A percentile compares a stretch with the other conserved stretches of the same genome.
These are phyloP conservation scores for Synergus gifuensis DNA, from an alignment of 2,888 invertebrate species.

Conservation along the genomic window DNA sequence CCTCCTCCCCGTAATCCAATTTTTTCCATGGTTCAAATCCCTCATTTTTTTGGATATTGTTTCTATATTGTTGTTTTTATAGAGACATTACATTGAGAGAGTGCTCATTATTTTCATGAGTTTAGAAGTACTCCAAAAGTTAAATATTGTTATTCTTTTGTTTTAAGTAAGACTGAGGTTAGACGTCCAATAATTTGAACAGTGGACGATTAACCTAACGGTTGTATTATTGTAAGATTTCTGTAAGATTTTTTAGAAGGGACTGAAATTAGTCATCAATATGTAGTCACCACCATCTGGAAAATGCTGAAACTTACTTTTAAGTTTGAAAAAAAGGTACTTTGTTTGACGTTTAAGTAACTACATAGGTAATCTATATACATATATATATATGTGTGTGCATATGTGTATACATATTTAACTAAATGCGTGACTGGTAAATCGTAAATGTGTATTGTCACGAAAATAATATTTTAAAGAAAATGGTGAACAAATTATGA, in stretches of 20 bases:
- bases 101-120: not conserved
- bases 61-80: not conserved
- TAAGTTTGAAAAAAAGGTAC: too few species aligned
- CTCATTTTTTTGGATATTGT: not conserved
- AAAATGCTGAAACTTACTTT: not conserved
- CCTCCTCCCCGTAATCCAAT: not conserved
- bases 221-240: not conserved
- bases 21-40: not conserved
- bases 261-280: not conserved
- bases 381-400: too few species aligned
- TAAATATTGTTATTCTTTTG: not conserved
- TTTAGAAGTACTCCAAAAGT: not conserved
- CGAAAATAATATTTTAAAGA: not conserved
- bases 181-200: slow-evolving; percentile 6
- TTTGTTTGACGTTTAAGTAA: too few species aligned
- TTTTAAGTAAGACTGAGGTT: not conserved
- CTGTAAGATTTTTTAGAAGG: not conserved
- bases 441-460: not conserved
- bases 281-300: not conserved
- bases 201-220: too few species aligned
- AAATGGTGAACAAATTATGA: not conserved
- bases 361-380: too few species aligned
- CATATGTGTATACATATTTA: too few species aligned
- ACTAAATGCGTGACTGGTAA: not conserved
- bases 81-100: not conserved